Conservation (phyloP, 1,140 invertebrate genomes). For the Cheumatopsyche charites region DNA sequence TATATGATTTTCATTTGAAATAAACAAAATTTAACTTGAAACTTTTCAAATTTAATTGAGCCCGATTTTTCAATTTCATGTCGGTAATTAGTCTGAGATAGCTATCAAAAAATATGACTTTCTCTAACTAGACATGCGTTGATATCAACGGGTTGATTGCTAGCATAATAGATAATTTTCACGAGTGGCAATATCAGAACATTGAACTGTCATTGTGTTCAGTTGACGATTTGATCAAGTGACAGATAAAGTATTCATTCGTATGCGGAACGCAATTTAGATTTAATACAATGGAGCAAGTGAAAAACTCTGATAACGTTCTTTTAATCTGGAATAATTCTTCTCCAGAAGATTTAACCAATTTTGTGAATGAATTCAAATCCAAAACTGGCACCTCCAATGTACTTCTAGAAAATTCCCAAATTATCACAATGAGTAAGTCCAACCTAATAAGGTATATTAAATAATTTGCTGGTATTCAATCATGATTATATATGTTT, state of each 20-base stretch:
- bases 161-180: not conserved
- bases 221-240: too few relatives aligned
- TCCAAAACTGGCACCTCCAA: slow-evolving; percentile 49
- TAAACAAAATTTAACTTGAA: too few relatives aligned
- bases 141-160: not conserved
- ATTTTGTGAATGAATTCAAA: slow-evolving; percentile 55
- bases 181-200: not conserved
- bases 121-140: too few relatives aligned
- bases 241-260: too few relatives aligned
- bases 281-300: slow-evolving; percentile 52
- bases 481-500: too few relatives aligned
- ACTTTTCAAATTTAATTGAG: too few relatives aligned
- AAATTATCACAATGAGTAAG: slow-evolving; percentile 56
- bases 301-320: slow-evolving; percentile 54
- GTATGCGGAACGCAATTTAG: too few relatives aligned
- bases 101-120: too few relatives aligned
- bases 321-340: slow-evolving; percentile 56
- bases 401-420: slow-evolving; percentile 58
- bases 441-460: not conserved
- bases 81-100: too few relatives aligned
- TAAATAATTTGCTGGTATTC: not conserved
- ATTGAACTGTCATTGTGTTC: not conserved
- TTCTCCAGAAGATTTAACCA: slow-evolving; percentile 52
- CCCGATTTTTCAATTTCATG: too few relatives aligned
- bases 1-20: too few relatives aligned